A percentile compares a stretch with the other conserved stretches of the same genome.
phyloP scores from a whole-genome alignment of 2,797 vertebrate genomes.

The Gallinago solitaria region DNA sequence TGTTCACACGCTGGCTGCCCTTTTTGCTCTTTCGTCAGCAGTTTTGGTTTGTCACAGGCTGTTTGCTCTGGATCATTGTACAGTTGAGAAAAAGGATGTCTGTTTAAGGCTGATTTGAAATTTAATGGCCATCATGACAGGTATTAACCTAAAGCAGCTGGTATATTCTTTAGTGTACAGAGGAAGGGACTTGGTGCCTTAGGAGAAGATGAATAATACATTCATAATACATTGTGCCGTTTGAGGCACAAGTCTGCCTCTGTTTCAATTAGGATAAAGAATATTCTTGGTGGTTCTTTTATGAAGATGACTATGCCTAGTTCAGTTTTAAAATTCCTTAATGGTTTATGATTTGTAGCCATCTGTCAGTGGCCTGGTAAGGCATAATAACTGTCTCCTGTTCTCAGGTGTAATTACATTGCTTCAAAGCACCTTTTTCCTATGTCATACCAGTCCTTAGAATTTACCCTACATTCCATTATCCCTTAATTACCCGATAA shows the following conservation, averaged over 20 bases:
- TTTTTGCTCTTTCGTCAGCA: accelerated
- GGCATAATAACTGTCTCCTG: background rate
- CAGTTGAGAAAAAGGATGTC: background rate
- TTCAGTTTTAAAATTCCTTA: background rate
- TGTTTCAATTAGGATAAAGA: slow-evolving; percentile 5
- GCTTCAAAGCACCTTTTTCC: background rate
- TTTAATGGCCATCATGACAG: background rate
- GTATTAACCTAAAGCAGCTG: background rate
- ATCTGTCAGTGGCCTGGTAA: slow-evolving; percentile 23
- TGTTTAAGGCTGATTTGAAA: background rate
- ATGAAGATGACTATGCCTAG: background rate
- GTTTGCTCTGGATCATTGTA: background rate
- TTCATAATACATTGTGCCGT: background rate
- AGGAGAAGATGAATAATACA: background rate
- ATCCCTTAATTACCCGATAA: slow-evolving; percentile 31
- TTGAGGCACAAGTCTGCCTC: background rate
- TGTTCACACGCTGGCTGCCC: background rate
- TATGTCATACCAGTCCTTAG: background rate
- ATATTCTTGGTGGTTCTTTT: background rate
- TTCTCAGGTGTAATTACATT: background rate
- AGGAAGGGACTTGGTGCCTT: background rate
- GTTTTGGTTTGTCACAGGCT: background rate
- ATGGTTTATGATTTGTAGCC: slow-evolving; percentile 3
- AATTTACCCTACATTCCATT: slow-evolving; percentile 14
- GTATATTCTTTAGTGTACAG: background rate